Percentiles rank a stretch among this genome's conserved stretches.
Conservation (phyloP, 1,140 invertebrate species). For the Ceratina japonica region DNA sequence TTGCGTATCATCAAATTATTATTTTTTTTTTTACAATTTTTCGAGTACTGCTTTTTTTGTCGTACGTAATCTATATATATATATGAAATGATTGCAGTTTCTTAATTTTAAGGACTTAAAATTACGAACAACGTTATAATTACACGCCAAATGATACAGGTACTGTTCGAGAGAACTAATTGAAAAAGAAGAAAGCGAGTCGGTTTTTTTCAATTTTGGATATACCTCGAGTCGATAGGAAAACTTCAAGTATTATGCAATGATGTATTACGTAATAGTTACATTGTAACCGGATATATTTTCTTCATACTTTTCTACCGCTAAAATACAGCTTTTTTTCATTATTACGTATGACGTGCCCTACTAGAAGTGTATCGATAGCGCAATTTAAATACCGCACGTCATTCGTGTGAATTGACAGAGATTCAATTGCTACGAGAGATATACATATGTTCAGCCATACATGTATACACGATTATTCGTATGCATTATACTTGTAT, state of each 20-base stretch:
- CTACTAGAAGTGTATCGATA: conserved; percentile 39
- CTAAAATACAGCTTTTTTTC: conserved; percentile 24
- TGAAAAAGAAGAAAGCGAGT: conserved; percentile 25
- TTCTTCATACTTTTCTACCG: conserved; percentile 27
- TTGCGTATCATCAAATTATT: background rate
- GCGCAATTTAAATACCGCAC: conserved; percentile 41
- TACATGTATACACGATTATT: conserved; percentile 44
- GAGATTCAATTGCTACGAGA: conserved; percentile 52
- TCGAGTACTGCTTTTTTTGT: conserved; percentile 38
- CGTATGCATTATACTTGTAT: conserved; percentile 44
- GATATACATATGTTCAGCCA: background rate
- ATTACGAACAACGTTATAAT: conserved; percentile 13
- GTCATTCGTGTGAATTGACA: conserved; percentile 47
- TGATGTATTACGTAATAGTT: conserved; percentile 11
- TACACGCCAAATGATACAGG: conserved; percentile 46
- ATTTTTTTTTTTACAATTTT: conserved; percentile 24
- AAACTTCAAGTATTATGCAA: conserved; percentile 31
- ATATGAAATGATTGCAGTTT: conserved; percentile 51
- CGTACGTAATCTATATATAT: conserved; percentile 40
- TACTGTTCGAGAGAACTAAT: conserved; percentile 45
- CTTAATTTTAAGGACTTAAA: conserved; percentile 49
- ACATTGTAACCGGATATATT: conserved; percentile 22
- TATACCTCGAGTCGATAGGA: background rate
- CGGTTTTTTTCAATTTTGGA: conserved; percentile 18
- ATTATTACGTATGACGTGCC: conserved; percentile 14